Base-by-base conservation (phyloP, 2,113 vertebrate species). In the Vidua macroura region DNA sequence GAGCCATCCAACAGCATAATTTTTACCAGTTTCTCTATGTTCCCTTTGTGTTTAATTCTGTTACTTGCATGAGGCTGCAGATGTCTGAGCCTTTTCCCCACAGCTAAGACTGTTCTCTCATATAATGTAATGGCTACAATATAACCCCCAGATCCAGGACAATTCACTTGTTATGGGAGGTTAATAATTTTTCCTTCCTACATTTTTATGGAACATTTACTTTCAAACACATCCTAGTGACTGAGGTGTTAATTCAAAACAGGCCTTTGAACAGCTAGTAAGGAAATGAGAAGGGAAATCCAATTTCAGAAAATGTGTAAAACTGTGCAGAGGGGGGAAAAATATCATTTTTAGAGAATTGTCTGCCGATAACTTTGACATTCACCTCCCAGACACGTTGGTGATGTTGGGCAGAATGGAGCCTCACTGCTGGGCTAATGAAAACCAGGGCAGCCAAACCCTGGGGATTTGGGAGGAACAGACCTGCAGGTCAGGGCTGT, bases 141-240 rank as follows among this genome's bases (percentile, higher is more conserved):
- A 92, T 35, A 76, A 84, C 69, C 88, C 90, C 56, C 62, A 85
- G 67, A 95, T 95, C 76, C 58, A 78, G 90, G 55, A 88, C 63
- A 92, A 94, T 92, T 90, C 89, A 58, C 84, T 96, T 87, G 52
- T 96, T 95, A 87, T 75, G 72, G 55, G 66, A 94, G 77, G 82
- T 92, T 95, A 96, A 95, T 93, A 93, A 73, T 77, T 76, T 74
- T 59, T 56, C 80, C 93, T 96, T 87, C 70, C 28, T 62, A 48
- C 39, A 33, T 92, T 96, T 95, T 68, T 95, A 72, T 86, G 92
- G 87, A 96, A 96, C 83, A 93, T 96, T 97, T 95, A 83, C 82
- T 94, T 96, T 95, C 90, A 92, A 95, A 93, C 77, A 95, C 78
- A 91, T 81, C 86, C 66, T 28, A 37, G 69, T 66, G 84, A 44